Conservation (phyloP, 2,797 vertebrate genomes). For the Fringilla coelebs region DNA sequence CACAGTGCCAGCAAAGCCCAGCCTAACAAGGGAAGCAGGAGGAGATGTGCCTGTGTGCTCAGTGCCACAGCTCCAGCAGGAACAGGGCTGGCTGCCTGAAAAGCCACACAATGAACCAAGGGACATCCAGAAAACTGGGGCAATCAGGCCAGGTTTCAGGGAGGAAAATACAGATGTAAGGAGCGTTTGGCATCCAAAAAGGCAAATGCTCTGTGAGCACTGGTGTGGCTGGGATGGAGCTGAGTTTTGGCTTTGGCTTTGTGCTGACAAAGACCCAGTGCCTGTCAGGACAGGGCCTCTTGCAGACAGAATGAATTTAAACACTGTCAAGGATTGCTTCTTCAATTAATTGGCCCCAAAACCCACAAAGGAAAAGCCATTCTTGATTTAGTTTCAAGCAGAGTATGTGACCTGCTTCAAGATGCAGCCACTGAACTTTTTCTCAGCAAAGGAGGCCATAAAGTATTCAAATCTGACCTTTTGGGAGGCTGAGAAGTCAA, state of each 20-base stretch:
- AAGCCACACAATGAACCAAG: background rate
- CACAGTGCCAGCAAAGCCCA: accelerated
- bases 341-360: background rate
- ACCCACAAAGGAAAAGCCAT: background rate
- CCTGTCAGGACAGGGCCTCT: accelerated
- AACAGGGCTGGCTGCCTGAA: background rate
- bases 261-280: background rate
- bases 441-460: background rate
- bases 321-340: background rate
- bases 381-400: background rate
- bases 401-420: background rate
- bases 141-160: background rate
- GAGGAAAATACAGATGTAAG: background rate
- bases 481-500: background rate
- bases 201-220: no score
- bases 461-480: background rate
- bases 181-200: background rate
- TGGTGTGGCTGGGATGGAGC: background rate
- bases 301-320: background rate
- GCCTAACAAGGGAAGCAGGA: background rate
- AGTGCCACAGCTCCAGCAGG: no score
- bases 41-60: no score
- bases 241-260: background rate
- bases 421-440: background rate
- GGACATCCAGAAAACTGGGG: background rate